Percentiles rank a stretch among this genome's conserved stretches.
These are phyloP conservation scores for Rhynchomys soricoides DNA, from an alignment of 2,113 vertebrate species.

Conservation along the genomic window DNA sequence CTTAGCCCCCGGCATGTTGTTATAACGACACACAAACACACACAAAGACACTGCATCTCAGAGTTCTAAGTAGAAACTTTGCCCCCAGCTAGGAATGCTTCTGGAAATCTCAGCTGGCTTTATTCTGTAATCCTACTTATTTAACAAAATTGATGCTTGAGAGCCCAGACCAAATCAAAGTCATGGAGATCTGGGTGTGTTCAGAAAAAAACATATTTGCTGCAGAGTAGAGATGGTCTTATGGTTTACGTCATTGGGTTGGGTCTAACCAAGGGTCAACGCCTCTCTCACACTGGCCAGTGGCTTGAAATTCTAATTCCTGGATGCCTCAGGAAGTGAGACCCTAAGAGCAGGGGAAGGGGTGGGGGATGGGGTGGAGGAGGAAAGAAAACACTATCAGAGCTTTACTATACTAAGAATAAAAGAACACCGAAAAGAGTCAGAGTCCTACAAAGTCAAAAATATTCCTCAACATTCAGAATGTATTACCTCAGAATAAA, in stretches of 20 bases:
- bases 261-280: slow-evolving; percentile 9
- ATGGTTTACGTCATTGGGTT: slow-evolving; percentile 66
- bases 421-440: slow-evolving; percentile 4
- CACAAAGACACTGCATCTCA: background rate
- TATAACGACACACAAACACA: slow-evolving; percentile 17
- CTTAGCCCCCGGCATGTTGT: background rate
- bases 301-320: slow-evolving; percentile 24
- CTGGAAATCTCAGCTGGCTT: background rate
- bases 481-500: background rate
- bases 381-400: background rate
- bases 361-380: background rate
- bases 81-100: background rate
- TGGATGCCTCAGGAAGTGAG: background rate
- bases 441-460: background rate
- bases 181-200: slow-evolving; percentile 63
- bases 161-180: slow-evolving; percentile 17
- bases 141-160: slow-evolving; percentile 18
- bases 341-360: background rate
- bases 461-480: background rate
- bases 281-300: slow-evolving; percentile 22
- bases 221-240: slow-evolving; percentile 43
- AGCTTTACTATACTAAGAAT: slow-evolving; percentile 42
- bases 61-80: background rate
- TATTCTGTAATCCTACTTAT: background rate
- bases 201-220: slow-evolving; percentile 72